A percentile compares a stretch with the other conserved stretches of the same genome.
Evolutionary conservation across 2,888 invertebrate genomes (phyloP).

Genomic region (Urechis unicinctus): DNA sequence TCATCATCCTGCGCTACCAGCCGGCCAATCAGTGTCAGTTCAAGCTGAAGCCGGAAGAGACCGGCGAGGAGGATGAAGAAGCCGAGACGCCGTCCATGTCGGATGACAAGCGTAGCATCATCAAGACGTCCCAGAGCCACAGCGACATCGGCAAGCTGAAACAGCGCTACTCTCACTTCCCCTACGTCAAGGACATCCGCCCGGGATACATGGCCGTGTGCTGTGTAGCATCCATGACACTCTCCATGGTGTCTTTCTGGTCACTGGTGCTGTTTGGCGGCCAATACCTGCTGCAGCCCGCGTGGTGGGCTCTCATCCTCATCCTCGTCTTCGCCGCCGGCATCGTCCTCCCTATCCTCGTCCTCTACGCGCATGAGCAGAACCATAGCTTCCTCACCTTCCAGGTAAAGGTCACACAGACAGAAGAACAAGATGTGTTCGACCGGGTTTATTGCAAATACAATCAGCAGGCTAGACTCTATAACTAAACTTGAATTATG

Average conservation of each 20-base stretch:
- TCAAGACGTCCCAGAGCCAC: conserved; percentile 45
- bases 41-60: conserved; percentile 36
- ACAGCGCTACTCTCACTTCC: conserved; percentile 65
- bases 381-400: conserved; percentile 47
- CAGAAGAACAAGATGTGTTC: no score
- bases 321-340: conserved; percentile 35
- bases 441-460: no score
- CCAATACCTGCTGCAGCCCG: conserved; percentile 55
- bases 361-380: conserved; percentile 49
- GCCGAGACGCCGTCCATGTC: no score
- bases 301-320: conserved; percentile 66
- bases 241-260: conserved; percentile 52
- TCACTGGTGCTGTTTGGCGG: conserved; percentile 59
- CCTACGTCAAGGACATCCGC: conserved; percentile 61
- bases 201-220: conserved; percentile 60
- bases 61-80: neutral
- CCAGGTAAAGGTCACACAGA: no score
- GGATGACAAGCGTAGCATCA: conserved; percentile 19
- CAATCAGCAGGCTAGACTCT: no score
- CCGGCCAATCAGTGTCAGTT: conserved; percentile 43
- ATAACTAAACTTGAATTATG: neutral
- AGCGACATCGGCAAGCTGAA: conserved; percentile 66
- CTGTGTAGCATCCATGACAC: conserved; percentile 57
- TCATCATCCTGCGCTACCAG: conserved; percentile 77
- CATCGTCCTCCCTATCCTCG: conserved; percentile 35